Evolutionary conservation across 53 echinoderm and acorn worm species (phyloP), one percentile per base, ranked within the genome.

Genomic region (Pentamera pediparva): DNA sequence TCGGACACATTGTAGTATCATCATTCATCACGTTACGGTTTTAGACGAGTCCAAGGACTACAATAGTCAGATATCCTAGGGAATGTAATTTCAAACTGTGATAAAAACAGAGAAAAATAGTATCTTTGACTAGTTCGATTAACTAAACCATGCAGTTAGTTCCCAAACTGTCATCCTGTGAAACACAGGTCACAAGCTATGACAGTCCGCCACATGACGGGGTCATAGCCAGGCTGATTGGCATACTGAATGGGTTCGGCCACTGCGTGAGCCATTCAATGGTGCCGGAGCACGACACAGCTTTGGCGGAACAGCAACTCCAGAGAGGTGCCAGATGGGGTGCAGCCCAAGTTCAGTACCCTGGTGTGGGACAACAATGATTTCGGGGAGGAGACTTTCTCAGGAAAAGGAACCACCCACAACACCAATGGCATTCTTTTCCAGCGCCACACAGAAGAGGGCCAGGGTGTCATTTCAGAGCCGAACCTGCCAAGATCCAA

Each of bases 351-450:
- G 13, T 86, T 74, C 49, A 79, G 75, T 18, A 89, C 84, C 2
- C 57, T 81, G 35, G 77, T 89, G 10, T 88, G 84, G 80, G 84
- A 88, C 49, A 88, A 84, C 26, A 88, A 80, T 24, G 89, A 88
- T 26, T 88, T 88, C 56, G 89, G 84, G 0, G 84, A 80, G 47
- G 81, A 81, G 59, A 89, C 83, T 5, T 4, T 84, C 19, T 76
- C 81, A 22, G 84, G 89, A 36, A 84, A 81, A 40, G 78, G 81
- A 28, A 83, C 88, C 31, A 83, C 83, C 7, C 88, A 86, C 54
- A 80, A 70, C 52, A 86, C 86, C n/a, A 75, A 83, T 69, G 88
- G 88, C 1, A 86, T 86, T 18, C 41, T 76, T 22, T 75, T 86
- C 20, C 79, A 79, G 56, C 31, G 52, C 30, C 24, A 19, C 32